Conservation (phyloP, 2,888 invertebrate species). For the Brachyptera risi region DNA sequence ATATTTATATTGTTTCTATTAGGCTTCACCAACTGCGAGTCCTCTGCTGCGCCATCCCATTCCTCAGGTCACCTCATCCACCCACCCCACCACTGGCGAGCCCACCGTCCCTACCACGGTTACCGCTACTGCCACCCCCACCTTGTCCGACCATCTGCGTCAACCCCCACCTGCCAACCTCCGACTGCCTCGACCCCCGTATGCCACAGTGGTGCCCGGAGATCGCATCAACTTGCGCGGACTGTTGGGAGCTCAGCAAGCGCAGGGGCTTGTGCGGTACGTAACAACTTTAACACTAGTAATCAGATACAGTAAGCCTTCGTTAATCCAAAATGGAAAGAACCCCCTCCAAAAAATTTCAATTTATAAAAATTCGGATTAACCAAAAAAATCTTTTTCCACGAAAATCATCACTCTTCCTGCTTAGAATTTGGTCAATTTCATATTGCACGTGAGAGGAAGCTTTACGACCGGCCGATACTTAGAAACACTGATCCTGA, state of each 20-base stretch:
- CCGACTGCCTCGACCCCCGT: neutral
- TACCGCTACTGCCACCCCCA: neutral
- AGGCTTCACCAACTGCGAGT: no score
- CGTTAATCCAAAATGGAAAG: no score
- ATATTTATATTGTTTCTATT: no score
- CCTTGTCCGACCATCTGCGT: neutral
- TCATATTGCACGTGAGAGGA: no score
- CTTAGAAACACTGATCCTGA: no score
- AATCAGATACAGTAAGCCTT: no score
- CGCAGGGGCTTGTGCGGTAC: neutral
- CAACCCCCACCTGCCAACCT: neutral
- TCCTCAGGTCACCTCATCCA: slow-evolving; percentile 52
- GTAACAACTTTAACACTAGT: neutral
- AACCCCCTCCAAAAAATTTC: no score
- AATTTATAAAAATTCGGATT: no score
- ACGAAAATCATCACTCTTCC: no score
- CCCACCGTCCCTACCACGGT: neutral
- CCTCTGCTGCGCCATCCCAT: neutral
- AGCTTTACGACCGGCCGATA: no score
- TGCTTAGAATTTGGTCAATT: no score
- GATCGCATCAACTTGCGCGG: slow-evolving; percentile 3
- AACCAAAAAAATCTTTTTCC: no score
- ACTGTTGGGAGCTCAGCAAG: neutral
- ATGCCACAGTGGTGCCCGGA: neutral
- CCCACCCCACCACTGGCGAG: slow-evolving; percentile 52